Percentiles rank a stretch among this genome's conserved stretches.
Evolutionary conservation across 2,797 vertebrate species (phyloP).

Genomic region (Acipenser oxyrinchus): DNA sequence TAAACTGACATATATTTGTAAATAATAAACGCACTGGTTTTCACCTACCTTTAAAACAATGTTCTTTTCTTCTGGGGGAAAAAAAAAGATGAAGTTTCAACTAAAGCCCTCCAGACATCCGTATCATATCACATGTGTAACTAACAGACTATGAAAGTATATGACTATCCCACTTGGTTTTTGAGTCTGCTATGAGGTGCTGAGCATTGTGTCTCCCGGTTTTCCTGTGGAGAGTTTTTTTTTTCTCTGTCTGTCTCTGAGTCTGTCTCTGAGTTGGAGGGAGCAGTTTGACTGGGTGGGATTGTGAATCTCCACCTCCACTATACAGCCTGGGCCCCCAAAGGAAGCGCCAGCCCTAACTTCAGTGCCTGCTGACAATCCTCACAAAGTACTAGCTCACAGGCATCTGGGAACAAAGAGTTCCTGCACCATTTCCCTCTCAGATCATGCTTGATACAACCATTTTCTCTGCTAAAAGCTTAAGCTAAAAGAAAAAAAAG

Average conservation of each 20-base stretch:
- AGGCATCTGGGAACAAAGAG: constrained; percentile 48
- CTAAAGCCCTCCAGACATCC: constrained; percentile 73
- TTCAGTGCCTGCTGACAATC: constrained; percentile 60
- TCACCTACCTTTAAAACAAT: constrained; percentile 76
- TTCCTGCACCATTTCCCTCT: constrained; percentile 47
- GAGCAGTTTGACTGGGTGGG: constrained; percentile 72
- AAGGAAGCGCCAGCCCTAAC: constrained; percentile 42
- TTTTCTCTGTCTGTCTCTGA: constrained; percentile 25
- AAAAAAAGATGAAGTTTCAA: constrained; percentile 70
- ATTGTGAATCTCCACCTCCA: constrained; percentile 76
- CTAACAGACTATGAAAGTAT: constrained; percentile 74
- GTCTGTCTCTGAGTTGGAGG: constrained; percentile 45
- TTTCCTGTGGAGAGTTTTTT: constrained; percentile 61
- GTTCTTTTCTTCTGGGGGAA: constrained; percentile 67
- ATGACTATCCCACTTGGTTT: constrained; percentile 67
- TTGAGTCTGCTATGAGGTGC: constrained; percentile 64
- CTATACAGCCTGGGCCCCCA: constrained; percentile 30
- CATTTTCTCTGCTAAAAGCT: constrained; percentile 17
- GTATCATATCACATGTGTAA: constrained; percentile 77
- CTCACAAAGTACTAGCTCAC: constrained; percentile 49
- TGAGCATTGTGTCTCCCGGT: constrained; percentile 59
- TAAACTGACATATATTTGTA: constrained; percentile 58
- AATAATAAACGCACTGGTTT: constrained; percentile 75
- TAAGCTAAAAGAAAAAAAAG: constrained; percentile 11
- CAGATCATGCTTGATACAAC: background rate